These are phyloP conservation scores for Ecliptopera silaceata DNA, from an alignment of 2,888 invertebrate genomes.

Conservation along the genomic window DNA sequence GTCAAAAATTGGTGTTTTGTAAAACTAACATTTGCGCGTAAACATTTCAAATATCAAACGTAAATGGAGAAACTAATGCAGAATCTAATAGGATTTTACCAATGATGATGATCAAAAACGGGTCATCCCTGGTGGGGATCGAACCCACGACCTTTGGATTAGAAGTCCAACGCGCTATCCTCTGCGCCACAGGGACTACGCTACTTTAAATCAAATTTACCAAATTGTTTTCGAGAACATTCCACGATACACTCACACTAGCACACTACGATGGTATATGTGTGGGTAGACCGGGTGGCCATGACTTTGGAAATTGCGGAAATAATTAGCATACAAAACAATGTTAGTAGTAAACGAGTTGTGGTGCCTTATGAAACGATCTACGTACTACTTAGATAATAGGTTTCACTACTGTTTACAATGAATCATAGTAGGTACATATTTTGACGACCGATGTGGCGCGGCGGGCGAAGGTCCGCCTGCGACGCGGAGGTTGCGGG, in stretches of 20 bases:
- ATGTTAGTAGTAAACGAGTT: neutral
- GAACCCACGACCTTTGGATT: conserved; percentile 94
- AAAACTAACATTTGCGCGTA: no score
- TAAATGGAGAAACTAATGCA: no score
- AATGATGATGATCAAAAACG: conserved; percentile 25
- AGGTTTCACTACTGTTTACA: no score
- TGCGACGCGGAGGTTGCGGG: no score
- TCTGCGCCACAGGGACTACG: conserved; percentile 90
- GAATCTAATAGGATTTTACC: no score
- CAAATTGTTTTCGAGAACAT: neutral
- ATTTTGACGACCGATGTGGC: no score
- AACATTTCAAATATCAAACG: no score
- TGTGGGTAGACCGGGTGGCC: conserved; percentile 20
- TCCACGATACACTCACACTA: conserved; percentile 35
- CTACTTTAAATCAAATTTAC: conserved; percentile 43
- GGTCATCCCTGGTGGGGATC: conserved; percentile 91
- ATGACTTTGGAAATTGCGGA: conserved; percentile 24
- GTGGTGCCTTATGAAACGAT: no score
- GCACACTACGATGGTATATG: conserved; percentile 13
- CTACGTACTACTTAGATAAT: no score
- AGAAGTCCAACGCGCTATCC: conserved; percentile 95
- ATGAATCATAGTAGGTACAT: no score
- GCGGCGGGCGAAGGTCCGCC: no score
- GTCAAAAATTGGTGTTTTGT: no score
- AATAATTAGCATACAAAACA: conserved; percentile 10